Conservation (phyloP, 2,888 invertebrate genomes). For the Leuctra nigra region DNA sequence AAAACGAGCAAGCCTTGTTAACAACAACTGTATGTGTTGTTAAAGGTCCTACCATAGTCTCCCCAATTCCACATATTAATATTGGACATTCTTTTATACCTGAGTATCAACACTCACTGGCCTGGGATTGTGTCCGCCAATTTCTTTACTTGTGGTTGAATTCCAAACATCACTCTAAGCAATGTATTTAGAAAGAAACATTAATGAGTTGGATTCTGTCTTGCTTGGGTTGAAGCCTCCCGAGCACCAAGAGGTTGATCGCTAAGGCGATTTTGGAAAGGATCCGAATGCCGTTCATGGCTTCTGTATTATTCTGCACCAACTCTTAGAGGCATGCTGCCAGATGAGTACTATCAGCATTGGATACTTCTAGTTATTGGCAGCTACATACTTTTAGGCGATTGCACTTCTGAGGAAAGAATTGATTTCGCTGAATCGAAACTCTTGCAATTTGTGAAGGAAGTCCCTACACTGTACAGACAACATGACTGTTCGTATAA, state of each 20-base stretch:
- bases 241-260: conserved; percentile 26
- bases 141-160: neutral
- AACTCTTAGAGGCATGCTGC: conserved; percentile 25
- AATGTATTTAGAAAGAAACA: neutral
- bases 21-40: neutral
- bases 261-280: conserved; percentile 27
- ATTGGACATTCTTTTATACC: neutral
- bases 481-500: conserved; percentile 30
- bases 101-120: neutral
- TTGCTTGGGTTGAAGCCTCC: neutral
- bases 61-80: neutral
- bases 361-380: conserved; percentile 30
- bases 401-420: conserved; percentile 14
- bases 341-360: conserved; percentile 29
- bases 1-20: neutral
- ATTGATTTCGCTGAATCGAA: neutral
- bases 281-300: conserved; percentile 29
- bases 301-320: conserved; percentile 31
- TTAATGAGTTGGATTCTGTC: neutral
- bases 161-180: neutral
- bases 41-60: neutral
- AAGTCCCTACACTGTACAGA: conserved; percentile 26
- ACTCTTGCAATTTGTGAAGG: conserved; percentile 29
- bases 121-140: neutral
- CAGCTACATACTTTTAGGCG: conserved; percentile 27